Base-by-base conservation (phyloP, 2,113 vertebrate genomes). In the Orientallactaga bullata region DNA sequence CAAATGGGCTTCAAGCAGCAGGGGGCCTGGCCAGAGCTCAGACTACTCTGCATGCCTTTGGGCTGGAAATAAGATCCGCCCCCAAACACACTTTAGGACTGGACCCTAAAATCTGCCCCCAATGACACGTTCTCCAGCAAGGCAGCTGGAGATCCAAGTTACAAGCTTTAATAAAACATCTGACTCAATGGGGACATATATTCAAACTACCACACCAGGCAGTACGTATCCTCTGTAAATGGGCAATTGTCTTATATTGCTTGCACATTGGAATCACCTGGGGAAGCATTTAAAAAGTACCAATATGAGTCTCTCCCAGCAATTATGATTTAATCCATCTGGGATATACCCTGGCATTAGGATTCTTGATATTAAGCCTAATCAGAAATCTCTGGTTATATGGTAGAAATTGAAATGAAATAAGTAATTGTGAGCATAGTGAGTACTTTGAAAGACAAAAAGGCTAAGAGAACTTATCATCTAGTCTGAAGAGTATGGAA, bases 261-360 rank as follows among this genome's bases (percentile, higher is more conserved):
- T 30, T 78, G 26, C 21, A 86, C 9, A 24, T 26, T 92, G 42
- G 21, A 86, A 82, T 79, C 66, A 55, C 47, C 13, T 79, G 13
- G 35, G 39, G 32, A 90, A 94, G 21, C 8, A 63, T 61, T 61
- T 84, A 89, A 87, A 83, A 92, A 92, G 76, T 65, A 77, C 7
- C 23, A 8, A 77, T 60, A 18, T 86, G 2, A 32, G 11, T 77
- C 47, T 20, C 5, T 30, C 15, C 17, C 42, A 51, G 61, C 51
- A 23, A 93, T 72, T 83, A 82, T 82, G 21, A 60, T 72, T 92
- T 92, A 77, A 71, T 86, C 51, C 26, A 93, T 85, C 30, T 80
- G 47, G 13, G 32, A 60, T 74, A 47, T 23, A 89, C 16, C 2
- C 10, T 73, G 28, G 55, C 69, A 90, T 58, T 24, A 63, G 3